Base-by-base conservation (phyloP, 2,113 vertebrate species). In the Synodontis membranacea region DNA sequence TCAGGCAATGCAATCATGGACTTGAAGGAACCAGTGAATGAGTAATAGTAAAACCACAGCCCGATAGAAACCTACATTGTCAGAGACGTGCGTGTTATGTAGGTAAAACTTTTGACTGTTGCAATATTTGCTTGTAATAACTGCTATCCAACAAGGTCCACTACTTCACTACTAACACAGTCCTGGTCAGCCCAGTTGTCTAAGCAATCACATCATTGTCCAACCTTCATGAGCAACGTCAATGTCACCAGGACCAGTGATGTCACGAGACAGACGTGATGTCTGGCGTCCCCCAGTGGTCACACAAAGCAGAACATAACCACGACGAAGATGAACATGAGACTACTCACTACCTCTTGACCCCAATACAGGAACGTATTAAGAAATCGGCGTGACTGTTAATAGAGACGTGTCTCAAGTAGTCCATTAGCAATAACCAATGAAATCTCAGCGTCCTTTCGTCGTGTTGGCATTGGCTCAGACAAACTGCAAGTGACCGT, bases 181-280 rank as follows among this genome's bases (percentile, higher is more conserved):
- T 31, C 44, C 52, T 44, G 5, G 19, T 28, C 0, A 78, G 84
- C 34, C 23, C 70, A 34, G 87, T 88, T 83, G 79, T 87, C 88
- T 44, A 66, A 85, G 86, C 68, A 89, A 89, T 87, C 11, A 62
- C 46, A 11, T 21, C 81, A 46, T 70, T 42, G 37, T 39, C 87
- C 78, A 86, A 86, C 62, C 78, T 84, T 80, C 17, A 10, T 23
- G 12, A 76, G 56, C 52, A 81, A 74, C 48, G 56, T 82, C 81
- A 84, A 84, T n/a, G 83, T 81, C 82, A 84, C 31, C 4, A 62
- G 31, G 25, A 37, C 48, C 52, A 81, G 68, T 82, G 78, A 82
- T 44, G 75, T 74, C 78, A 87, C 81, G 42, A 76, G 5, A 19
- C 25, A 62, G 72, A 75, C 9, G 3, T 50, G 14, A 52, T 31